Evolutionary conservation across 2,113 vertebrate species (phyloP).

Genomic region (Anoura caudifer): DNA sequence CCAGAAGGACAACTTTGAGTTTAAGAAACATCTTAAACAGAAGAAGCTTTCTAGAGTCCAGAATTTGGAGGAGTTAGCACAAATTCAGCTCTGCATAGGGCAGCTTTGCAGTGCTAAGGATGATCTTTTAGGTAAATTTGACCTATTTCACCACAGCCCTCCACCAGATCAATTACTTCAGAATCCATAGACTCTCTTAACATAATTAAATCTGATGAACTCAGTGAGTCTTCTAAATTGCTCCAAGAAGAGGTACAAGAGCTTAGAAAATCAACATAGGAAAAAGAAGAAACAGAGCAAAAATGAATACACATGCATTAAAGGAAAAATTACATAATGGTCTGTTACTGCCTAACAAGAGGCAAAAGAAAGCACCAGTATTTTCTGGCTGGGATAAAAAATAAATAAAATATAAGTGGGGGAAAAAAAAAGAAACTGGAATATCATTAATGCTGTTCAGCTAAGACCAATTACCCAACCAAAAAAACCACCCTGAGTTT

Average conservation of each 20-base stretch:
- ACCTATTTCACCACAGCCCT: slow-evolving; percentile 69
- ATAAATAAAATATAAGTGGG: not conserved
- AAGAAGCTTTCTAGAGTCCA: not conserved
- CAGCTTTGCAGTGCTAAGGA: slow-evolving; percentile 87
- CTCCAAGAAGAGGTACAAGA: slow-evolving; percentile 77
- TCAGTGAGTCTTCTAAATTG: slow-evolving; percentile 65
- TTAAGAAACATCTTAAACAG: slow-evolving; percentile 73
- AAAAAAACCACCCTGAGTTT: not conserved
- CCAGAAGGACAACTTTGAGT: slow-evolving; percentile 78
- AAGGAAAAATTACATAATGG: not conserved
- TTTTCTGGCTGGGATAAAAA: not conserved
- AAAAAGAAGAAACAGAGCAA: slow-evolving; percentile 79
- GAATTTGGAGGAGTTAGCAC: slow-evolving; percentile 82
- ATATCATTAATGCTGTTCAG: not conserved
- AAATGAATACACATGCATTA: not conserved
- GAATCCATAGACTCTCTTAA: not conserved
- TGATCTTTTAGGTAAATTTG: slow-evolving; percentile 85
- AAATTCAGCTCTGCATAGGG: slow-evolving; percentile 88
- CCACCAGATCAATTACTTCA: not conserved
- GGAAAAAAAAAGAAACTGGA: not conserved
- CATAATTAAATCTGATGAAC: not conserved
- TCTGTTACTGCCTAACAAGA: not conserved
- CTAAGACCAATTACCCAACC: not conserved
- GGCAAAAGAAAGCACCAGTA: not conserved
- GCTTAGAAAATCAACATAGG: slow-evolving; percentile 79